Percentiles rank a stretch among this genome's conserved stretches.
phyloP scores from a whole-genome alignment of 2,797 vertebrate genomes.

The Acomys russatus region DNA sequence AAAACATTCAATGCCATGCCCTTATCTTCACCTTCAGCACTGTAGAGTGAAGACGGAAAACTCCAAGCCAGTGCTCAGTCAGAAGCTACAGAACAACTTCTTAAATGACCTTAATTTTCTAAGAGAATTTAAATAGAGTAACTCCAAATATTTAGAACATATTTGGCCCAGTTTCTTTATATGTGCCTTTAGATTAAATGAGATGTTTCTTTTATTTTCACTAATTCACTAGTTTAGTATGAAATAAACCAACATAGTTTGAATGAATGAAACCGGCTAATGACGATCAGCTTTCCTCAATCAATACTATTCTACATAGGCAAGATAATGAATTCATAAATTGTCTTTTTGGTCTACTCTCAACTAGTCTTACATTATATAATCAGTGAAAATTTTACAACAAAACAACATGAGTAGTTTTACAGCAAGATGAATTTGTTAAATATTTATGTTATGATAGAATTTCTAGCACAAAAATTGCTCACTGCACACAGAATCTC shows the following conservation, averaged over 20 bases:
- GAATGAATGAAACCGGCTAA: constrained; percentile 71
- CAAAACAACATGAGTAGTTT: constrained; percentile 46
- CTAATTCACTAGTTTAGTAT: constrained; percentile 60
- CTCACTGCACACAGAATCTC: constrained; percentile 69
- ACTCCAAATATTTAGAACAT: constrained; percentile 75
- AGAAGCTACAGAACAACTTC: constrained; percentile 62
- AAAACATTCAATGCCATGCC: constrained; percentile 43
- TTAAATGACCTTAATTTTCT: constrained; percentile 55
- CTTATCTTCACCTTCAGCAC: constrained; percentile 53
- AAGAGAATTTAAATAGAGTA: constrained; percentile 51
- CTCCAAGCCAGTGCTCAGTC: constrained; percentile 41
- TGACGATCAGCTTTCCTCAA: constrained; percentile 53
- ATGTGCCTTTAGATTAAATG: constrained; percentile 66
- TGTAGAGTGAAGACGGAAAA: constrained; percentile 51
- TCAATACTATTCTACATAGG: constrained; percentile 60
- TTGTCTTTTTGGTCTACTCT: constrained; percentile 67
- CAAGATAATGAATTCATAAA: constrained; percentile 55
- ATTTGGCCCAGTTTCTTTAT: constrained; percentile 66
- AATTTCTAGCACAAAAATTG: constrained; percentile 71
- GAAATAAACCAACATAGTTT: constrained; percentile 59
- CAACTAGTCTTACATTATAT: constrained; percentile 56
- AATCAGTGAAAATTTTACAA: background rate
- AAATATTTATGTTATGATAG: constrained; percentile 59
- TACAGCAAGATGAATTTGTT: constrained; percentile 49
- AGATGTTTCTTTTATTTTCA: constrained; percentile 59